A percentile compares a stretch with the other conserved stretches of the same genome.
Evolutionary conservation across 2,113 vertebrate genomes (phyloP).

Genomic region (Dasyprocta punctata): DNA sequence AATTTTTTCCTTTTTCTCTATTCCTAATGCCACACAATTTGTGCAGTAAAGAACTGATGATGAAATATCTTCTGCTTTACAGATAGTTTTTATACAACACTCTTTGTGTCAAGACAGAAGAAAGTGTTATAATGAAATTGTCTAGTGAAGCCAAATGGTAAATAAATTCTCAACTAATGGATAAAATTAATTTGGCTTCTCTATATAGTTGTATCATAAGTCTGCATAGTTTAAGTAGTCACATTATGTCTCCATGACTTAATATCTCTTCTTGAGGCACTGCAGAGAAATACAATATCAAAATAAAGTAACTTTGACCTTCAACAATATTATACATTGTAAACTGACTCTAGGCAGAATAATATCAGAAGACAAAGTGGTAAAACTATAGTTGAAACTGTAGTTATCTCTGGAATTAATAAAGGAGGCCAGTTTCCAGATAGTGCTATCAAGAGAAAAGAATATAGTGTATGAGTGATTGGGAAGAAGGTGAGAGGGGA

Average conservation of each 20-base stretch:
- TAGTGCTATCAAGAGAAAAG: slow-evolving; percentile 65
- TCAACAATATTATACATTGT: slow-evolving; percentile 84
- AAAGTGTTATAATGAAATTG: slow-evolving; percentile 52
- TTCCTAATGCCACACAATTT: background rate
- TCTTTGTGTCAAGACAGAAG: slow-evolving; percentile 57
- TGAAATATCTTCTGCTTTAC: background rate
- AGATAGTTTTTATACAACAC: background rate
- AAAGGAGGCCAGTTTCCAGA: slow-evolving; percentile 79
- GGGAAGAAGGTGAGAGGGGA: slow-evolving; percentile 56
- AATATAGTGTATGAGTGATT: slow-evolving; percentile 50
- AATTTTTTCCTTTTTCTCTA: background rate
- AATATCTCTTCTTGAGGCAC: slow-evolving; percentile 76
- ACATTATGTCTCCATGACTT: slow-evolving; percentile 79
- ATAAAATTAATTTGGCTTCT: slow-evolving; percentile 70
- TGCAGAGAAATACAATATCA: slow-evolving; percentile 68
- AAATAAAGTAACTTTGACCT: slow-evolving; percentile 75
- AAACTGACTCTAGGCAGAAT: slow-evolving; percentile 77
- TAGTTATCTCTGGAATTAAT: slow-evolving; percentile 83
- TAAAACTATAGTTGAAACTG: slow-evolving; percentile 78
- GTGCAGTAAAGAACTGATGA: slow-evolving; percentile 33
- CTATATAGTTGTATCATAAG: slow-evolving; percentile 80
- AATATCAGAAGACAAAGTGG: slow-evolving; percentile 81
- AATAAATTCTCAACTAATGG: slow-evolving; percentile 77
- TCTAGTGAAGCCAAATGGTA: slow-evolving; percentile 73
- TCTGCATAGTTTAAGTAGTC: slow-evolving; percentile 79